phyloP scores from a whole-genome alignment of 2,797 vertebrate species.

The Coracias cyanogaster region DNA sequence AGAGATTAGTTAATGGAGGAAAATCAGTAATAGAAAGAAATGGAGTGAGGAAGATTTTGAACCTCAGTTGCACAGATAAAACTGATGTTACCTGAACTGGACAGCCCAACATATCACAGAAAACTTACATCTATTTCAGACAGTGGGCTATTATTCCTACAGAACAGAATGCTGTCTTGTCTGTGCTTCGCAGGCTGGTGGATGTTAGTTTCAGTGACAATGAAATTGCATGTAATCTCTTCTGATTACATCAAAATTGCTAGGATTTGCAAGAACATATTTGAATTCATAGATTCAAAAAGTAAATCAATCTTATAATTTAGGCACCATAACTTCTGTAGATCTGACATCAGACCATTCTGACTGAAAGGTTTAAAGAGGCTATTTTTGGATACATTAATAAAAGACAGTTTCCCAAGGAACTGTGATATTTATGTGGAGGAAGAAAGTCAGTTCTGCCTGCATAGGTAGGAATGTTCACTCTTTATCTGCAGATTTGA shows the following conservation, averaged over 20 bases:
- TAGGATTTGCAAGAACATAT: slow-evolving; percentile 34
- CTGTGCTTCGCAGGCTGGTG: not conserved
- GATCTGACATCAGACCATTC: slow-evolving; percentile 20
- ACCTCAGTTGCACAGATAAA: not conserved
- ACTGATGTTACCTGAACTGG: not conserved
- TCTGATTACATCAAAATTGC: slow-evolving; percentile 52
- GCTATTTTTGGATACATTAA: slow-evolving; percentile 14
- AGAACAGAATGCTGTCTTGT: not conserved
- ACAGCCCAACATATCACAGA: slow-evolving; percentile 12
- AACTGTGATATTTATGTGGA: not conserved
- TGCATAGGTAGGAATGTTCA: not conserved
- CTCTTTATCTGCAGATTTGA: slow-evolving; percentile 32
- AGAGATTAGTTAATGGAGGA: not conserved
- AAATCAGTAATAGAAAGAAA: not conserved
- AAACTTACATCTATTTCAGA: slow-evolving; percentile 20
- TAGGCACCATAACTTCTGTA: slow-evolving; percentile 5
- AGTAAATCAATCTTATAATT: slow-evolving; percentile 47
- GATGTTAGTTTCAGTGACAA: slow-evolving; percentile 36
- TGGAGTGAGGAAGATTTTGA: not conserved
- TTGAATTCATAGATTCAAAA: slow-evolving; percentile 34
- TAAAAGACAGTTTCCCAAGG: slow-evolving; percentile 9
- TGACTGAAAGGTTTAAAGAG: slow-evolving; percentile 5
- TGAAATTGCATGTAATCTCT: slow-evolving; percentile 34
- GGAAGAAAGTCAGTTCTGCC: not conserved
- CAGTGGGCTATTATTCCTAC: not conserved